Evolutionary conservation across 2,797 vertebrate species (phyloP).

Genomic region (Hemibagrus guttatus): DNA sequence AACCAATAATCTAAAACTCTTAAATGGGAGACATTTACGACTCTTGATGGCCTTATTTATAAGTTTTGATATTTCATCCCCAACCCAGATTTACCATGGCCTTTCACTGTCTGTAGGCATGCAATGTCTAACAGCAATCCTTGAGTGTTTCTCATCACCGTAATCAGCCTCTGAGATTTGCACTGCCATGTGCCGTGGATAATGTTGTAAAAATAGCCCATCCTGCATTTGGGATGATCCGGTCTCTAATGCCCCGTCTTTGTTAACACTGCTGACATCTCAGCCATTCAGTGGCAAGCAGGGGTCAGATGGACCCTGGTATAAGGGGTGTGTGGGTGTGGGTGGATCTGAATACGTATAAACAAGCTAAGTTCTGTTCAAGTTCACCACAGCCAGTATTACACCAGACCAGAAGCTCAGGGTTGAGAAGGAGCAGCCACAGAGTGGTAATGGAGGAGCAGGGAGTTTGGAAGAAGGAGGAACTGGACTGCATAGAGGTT

Average conservation of each 20-base stretch:
- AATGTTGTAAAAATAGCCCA: slow-evolving; percentile 65
- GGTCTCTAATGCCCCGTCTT: slow-evolving; percentile 67
- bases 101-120: slow-evolving; percentile 21
- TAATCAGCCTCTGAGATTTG: slow-evolving; percentile 62
- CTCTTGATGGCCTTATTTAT: slow-evolving; percentile 12
- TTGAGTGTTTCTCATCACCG: slow-evolving; percentile 41
- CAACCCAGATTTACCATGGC: background rate
- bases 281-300: slow-evolving; percentile 68
- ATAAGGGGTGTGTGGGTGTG: slow-evolving; percentile 30
- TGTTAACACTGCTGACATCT: slow-evolving; percentile 77
- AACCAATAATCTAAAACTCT: slow-evolving; percentile 24
- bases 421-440: slow-evolving; percentile 7
- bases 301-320: slow-evolving; percentile 20
- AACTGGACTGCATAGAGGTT: background rate
- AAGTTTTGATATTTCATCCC: background rate
- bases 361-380: slow-evolving; percentile 1
- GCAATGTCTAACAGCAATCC: slow-evolving; percentile 35
- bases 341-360: slow-evolving; percentile 48
- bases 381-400: slow-evolving; percentile 17
- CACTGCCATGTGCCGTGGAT: slow-evolving; percentile 53
- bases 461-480: background rate
- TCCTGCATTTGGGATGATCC: slow-evolving; percentile 63
- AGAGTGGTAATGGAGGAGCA: slow-evolving; percentile 39
- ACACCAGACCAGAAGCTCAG: slow-evolving; percentile 44
- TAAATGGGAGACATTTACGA: background rate